These are phyloP conservation scores for Gymnosoma rotundatum DNA, from an alignment of 2,888 invertebrate genomes.

Conservation along the genomic window DNA sequence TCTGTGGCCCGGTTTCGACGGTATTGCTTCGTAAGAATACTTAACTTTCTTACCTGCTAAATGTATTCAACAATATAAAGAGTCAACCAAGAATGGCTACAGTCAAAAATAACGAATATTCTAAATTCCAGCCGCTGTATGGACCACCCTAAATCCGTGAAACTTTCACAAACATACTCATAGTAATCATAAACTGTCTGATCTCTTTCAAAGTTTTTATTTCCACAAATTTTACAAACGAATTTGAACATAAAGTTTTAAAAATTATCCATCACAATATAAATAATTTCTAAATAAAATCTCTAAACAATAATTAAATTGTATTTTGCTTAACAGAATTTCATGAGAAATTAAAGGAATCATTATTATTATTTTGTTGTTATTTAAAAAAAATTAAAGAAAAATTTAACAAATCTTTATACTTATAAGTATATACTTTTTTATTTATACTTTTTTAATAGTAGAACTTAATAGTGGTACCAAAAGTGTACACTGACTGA, in stretches of 20 bases:
- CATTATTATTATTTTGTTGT: not conserved
- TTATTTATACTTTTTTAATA: not conserved
- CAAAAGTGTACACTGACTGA: no score
- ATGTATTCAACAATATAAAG: no score
- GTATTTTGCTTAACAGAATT: not conserved
- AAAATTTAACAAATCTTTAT: no score
- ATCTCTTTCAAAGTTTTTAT: not conserved
- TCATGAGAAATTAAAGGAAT: conserved; percentile 31
- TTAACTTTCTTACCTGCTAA: no score
- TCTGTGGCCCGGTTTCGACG: no score
- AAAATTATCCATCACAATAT: not conserved
- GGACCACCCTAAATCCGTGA: conserved; percentile 1
- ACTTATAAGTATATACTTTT: no score
- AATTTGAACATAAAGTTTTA: conserved; percentile 10
- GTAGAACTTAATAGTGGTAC: not conserved
- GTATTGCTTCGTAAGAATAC: no score
- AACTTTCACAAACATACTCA: conserved; percentile 41
- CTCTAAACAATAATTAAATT: not conserved
- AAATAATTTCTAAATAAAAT: not conserved
- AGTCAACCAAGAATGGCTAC: no score
- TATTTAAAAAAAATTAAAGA: no score
- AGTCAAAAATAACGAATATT: no score
- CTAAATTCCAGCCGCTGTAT: no score
- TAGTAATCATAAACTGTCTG: not conserved
- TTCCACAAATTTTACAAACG: not conserved